phyloP scores from a whole-genome alignment of 2,888 invertebrate species.

The Drosophila leonis region DNA sequence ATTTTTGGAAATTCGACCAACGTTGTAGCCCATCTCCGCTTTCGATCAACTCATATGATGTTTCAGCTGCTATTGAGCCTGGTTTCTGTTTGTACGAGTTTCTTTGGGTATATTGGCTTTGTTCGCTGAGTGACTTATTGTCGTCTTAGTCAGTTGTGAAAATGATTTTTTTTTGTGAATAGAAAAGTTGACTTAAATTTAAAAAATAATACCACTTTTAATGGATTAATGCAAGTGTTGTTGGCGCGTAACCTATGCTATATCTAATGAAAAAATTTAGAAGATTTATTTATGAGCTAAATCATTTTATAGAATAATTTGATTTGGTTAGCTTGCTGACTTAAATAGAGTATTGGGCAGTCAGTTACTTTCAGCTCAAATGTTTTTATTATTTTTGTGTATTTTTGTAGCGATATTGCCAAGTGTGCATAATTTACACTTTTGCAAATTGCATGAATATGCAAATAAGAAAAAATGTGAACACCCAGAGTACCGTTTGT shows the following conservation, averaged over 20 bases:
- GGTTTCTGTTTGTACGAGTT: slow-evolving; percentile 8
- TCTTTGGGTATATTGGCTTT: neutral
- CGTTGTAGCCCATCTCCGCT: neutral
- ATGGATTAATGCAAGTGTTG: too few species aligned
- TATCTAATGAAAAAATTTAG: too few species aligned
- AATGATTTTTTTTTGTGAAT: too few species aligned
- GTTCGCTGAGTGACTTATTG: neutral
- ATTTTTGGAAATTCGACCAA: slow-evolving; percentile 40
- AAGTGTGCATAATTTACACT: slow-evolving; percentile 77
- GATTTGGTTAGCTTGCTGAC: too few species aligned
- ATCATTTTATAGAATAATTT: too few species aligned
- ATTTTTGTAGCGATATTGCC: slow-evolving; percentile 71
- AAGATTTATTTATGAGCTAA: too few species aligned
- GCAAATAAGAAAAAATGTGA: slow-evolving; percentile 64
- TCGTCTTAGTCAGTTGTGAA: too few species aligned
- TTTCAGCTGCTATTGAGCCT: slow-evolving; percentile 27
- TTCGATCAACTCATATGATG: slow-evolving; percentile 21
- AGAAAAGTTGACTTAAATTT: too few species aligned
- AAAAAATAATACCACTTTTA: too few species aligned
- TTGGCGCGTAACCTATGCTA: too few species aligned
- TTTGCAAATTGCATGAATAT: slow-evolving; percentile 75
- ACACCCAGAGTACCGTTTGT: slow-evolving; percentile 29
- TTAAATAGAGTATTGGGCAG: neutral
- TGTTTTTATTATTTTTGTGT: slow-evolving; percentile 38
- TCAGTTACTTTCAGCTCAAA: neutral